Evolutionary conservation across 2,888 invertebrate genomes (phyloP).

Genomic region (Sussaba pulchella): DNA sequence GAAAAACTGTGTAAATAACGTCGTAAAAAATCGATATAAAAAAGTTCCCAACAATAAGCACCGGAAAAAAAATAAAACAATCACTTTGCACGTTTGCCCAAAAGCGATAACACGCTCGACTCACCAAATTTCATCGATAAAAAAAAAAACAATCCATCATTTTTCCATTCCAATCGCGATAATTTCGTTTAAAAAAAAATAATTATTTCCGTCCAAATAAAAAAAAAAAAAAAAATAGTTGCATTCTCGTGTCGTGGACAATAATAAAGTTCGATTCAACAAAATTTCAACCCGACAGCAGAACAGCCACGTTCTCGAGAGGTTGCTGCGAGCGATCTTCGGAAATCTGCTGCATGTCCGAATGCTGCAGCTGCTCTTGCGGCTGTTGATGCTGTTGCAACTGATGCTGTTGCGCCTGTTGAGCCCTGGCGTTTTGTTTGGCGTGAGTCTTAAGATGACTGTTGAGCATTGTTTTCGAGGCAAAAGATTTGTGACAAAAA

Average conservation of each 20-base stretch:
- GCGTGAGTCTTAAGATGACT: slow-evolving; percentile 83
- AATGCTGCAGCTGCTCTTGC: no score
- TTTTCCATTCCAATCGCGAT: neutral
- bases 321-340: slow-evolving; percentile 57
- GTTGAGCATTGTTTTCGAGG: slow-evolving; percentile 83
- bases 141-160: neutral
- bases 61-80: neutral
- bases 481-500: slow-evolving; percentile 81
- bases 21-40: slow-evolving; percentile 1
- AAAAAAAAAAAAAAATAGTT: neutral
- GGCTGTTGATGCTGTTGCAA: slow-evolving; percentile 63
- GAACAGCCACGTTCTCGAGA: slow-evolving; percentile 67
- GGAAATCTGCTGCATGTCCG: slow-evolving; percentile 53
- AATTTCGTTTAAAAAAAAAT: slow-evolving; percentile 11
- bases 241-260: neutral
- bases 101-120: neutral
- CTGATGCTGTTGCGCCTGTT: slow-evolving; percentile 70
- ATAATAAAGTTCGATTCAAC: slow-evolving; percentile 3
- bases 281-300: slow-evolving; percentile 66
- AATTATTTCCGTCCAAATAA: no score
- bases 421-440: slow-evolving; percentile 79
- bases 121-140: neutral
- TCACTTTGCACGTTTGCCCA: slow-evolving; percentile 2
- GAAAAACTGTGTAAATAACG: slow-evolving; percentile 1
- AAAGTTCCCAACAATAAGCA: neutral